A percentile compares a stretch with the other conserved stretches of the same genome.
phyloP scores from a whole-genome alignment of 2,113 vertebrate genomes.

The Misgurnus mizolepis region DNA sequence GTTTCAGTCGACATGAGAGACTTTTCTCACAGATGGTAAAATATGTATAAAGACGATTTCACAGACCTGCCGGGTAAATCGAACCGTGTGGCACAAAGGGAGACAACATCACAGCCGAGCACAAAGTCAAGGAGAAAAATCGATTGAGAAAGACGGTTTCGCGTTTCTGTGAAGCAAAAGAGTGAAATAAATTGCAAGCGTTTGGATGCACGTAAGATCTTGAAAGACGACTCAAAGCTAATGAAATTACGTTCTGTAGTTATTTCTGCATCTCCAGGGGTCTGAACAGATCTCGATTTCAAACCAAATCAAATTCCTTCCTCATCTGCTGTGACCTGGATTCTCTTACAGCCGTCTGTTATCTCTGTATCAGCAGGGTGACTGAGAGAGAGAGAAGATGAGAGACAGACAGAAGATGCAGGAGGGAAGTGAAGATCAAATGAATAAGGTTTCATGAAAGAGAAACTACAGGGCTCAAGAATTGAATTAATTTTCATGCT shows the following conservation, averaged over 20 bases:
- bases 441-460: not conserved
- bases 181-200: conserved; percentile 2
- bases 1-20: conserved; percentile 26
- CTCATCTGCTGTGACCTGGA: conserved; percentile 58
- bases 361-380: conserved; percentile 55
- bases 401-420: conserved; percentile 17
- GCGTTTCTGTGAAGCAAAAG: conserved; percentile 1
- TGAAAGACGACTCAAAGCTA: not conserved
- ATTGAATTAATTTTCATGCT: no score
- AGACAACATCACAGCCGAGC: conserved; percentile 23
- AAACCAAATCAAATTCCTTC: conserved; percentile 40
- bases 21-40: conserved; percentile 31
- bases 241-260: not conserved
- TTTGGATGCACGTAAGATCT: not conserved
- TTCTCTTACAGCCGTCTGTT: conserved; percentile 44
- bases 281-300: conserved; percentile 10
- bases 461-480: no score
- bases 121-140: not conserved
- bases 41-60: conserved; percentile 53
- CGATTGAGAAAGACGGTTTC: not conserved
- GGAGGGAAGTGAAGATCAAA: not conserved
- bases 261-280: not conserved
- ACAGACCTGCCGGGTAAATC: conserved; percentile 38
- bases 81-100: conserved; percentile 13
- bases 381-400: conserved; percentile 31